These are phyloP conservation scores for Vesta saturnalis DNA, from an alignment of 2,888 invertebrate species.

Conservation along the genomic window DNA sequence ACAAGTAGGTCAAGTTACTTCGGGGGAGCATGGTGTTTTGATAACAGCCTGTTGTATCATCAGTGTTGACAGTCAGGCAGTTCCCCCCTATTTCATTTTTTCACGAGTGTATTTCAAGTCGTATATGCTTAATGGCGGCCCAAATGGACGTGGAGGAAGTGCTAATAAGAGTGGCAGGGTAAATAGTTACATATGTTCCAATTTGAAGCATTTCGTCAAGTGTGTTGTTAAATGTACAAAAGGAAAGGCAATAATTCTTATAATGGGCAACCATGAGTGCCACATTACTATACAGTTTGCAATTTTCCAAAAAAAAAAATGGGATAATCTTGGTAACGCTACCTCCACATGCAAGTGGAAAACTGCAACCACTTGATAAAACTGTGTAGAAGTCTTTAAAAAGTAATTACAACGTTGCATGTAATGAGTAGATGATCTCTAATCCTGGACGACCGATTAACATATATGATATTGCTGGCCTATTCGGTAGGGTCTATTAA, in stretches of 20 bases:
- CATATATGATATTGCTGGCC: too few species aligned
- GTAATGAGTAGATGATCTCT: not conserved
- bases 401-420: not conserved
- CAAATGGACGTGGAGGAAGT: not conserved
- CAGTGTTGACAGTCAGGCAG: not conserved
- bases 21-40: not conserved
- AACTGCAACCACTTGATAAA: not conserved
- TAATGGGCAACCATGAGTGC: not conserved
- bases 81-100: not conserved
- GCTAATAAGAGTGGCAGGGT: not conserved
- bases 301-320: not conserved
- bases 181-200: not conserved
- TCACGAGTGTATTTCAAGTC: not conserved
- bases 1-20: not conserved
- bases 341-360: not conserved
- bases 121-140: not conserved
- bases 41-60: not conserved
- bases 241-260: not conserved
- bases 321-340: not conserved
- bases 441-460: not conserved
- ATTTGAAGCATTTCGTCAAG: not conserved
- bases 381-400: not conserved
- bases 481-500: too few species aligned
- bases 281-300: not conserved
- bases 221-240: not conserved